Percentiles rank a stretch among this genome's conserved stretches.
These are phyloP conservation scores for Notodonta dromedarius DNA, from an alignment of 2,888 invertebrate species.

Conservation along the genomic window DNA sequence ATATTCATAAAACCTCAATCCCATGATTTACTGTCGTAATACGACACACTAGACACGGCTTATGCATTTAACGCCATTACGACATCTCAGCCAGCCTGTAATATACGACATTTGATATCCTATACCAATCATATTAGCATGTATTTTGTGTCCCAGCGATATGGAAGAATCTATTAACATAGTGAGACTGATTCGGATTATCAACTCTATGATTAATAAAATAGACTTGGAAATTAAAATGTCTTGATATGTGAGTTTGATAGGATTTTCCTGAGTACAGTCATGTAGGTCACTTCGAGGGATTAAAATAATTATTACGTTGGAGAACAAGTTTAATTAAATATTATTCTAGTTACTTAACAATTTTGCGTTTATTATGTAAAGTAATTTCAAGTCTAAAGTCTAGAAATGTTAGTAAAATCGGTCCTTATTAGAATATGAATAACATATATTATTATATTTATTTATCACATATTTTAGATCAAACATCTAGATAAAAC, in stretches of 20 bases:
- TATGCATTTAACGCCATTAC: constrained; percentile 26
- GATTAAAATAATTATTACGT: not conserved
- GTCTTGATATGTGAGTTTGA: not conserved
- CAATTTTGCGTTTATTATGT: not conserved
- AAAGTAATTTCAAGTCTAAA: not conserved
- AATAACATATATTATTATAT: no score
- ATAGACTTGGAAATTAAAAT: not conserved
- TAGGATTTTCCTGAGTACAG: not conserved
- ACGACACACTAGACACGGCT: constrained; percentile 19
- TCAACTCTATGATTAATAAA: not conserved
- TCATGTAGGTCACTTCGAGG: not conserved
- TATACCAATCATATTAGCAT: constrained; percentile 21
- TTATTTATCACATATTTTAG: no score
- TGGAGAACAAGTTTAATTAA: not conserved
- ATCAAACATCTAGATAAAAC: no score
- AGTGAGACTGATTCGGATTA: not conserved
- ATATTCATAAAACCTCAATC: constrained; percentile 30
- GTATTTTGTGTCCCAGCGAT: not conserved
- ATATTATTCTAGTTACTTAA: not conserved
- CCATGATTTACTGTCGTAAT: constrained; percentile 33
- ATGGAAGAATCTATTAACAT: not conserved
- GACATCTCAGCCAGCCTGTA: constrained; percentile 20
- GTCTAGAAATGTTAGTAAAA: no score
- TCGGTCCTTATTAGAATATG: no score
- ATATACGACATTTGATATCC: constrained; percentile 24